Percentiles rank a stretch among this genome's conserved stretches.
phyloP scores from a whole-genome alignment of 2,113 vertebrate genomes.

The Narcine bancroftii region DNA sequence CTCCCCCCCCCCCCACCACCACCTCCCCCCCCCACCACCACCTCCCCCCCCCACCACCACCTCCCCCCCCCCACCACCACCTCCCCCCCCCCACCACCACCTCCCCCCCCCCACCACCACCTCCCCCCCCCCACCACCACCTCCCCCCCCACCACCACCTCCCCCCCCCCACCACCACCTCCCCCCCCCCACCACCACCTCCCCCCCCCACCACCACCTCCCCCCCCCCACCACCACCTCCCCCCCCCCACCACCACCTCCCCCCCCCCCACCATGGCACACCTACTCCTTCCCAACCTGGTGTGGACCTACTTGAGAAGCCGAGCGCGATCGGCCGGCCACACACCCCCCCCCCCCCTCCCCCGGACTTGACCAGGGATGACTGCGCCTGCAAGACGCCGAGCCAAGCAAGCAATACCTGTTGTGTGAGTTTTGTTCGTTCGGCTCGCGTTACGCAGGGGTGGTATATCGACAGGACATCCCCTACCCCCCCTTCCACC shows the following conservation, averaged over 20 bases:
- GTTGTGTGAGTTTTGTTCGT: slow-evolving; percentile 98
- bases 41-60: not conserved
- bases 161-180: accelerated
- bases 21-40: no score
- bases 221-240: not conserved
- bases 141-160: not conserved
- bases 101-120: not conserved
- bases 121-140: not conserved
- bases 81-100: not conserved
- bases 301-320: not conserved
- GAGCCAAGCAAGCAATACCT: slow-evolving; percentile 99
- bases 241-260: not conserved
- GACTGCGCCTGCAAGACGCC: slow-evolving; percentile 91
- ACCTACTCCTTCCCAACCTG: not conserved
- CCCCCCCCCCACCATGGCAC: not conserved
- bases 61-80: not conserved
- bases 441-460: slow-evolving; percentile 99
- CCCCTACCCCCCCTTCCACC: no score
- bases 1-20: not conserved
- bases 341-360: no score
- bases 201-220: not conserved
- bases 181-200: not conserved
- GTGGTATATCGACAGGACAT: slow-evolving; percentile 64
- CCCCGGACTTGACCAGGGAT: not conserved
- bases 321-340: not conserved